Base-by-base conservation (phyloP, 2,888 invertebrate genomes). In the Brenthis daphne region DNA sequence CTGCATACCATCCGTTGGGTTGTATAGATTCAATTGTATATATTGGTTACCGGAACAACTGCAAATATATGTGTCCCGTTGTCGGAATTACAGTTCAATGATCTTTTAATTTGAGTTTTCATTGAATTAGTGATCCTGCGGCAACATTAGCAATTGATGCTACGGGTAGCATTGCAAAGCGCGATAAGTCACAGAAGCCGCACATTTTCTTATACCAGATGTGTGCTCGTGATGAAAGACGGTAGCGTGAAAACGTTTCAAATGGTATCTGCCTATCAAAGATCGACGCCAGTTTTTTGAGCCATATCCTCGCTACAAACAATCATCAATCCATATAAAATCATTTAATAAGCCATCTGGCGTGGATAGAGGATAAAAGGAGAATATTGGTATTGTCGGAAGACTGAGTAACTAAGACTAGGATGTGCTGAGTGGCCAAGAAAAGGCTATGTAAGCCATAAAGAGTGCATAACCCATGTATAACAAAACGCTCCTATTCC, bases 121-220 rank as follows among this genome's bases (percentile, higher is more conserved):
- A 20, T 20, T 20, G 20, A 20, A 20, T 20, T 20, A 20, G 20
- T 20, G 20, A 20, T 43, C 57, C 57, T 43, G 37, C 33, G 16
- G 43, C 43, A 37, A 57, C 57, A 43, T 57, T 57, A 47, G 43
- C 47, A 43, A 57, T 57, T 16, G 57, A 57, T 47, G 57, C 57
- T 57, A 57, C 57, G 16, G 43, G 57, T 43, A 43, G 57, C 16
- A 57, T 43, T 33, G 60, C 48, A 12, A 68, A 68, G 14, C 66
- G 64, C 0, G 48, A 66, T 16, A 60, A 60, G 3, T 13, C 64
- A 56, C 56, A 64, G 14, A 57, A 56, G 14, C 57, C 68, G 4
- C 58, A 66, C 16, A 64, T 64, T 8, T 67, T 67, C 48, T 33
- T 70, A 5, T 70, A 67, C 12, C 70, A 70, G 51, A n/a, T 70